phyloP scores from a whole-genome alignment of 2,797 vertebrate genomes.

The Alosa sapidissima region DNA sequence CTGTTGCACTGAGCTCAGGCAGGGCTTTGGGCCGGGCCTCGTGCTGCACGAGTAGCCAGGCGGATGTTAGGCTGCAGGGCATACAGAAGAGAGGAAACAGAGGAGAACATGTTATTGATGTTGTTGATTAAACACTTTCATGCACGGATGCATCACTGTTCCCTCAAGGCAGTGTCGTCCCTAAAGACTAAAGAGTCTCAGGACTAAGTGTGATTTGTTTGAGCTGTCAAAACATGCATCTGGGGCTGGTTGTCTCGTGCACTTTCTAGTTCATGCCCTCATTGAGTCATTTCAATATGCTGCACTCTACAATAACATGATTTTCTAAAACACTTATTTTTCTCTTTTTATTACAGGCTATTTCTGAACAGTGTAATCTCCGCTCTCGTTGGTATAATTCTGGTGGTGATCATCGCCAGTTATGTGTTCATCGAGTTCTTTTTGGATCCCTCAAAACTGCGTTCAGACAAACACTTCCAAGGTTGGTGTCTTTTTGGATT shows the following conservation, averaged over 20 bases:
- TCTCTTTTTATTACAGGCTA: conserved; percentile 71
- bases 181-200: not conserved
- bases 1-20: not conserved
- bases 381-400: conserved; percentile 83
- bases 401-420: conserved; percentile 81
- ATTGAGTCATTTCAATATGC: not conserved
- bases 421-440: conserved; percentile 92
- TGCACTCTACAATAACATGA: not conserved
- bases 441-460: conserved; percentile 82
- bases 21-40: not conserved
- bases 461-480: conserved; percentile 79
- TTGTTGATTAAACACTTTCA: conserved; percentile 10
- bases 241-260: not conserved
- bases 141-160: conserved; percentile 4
- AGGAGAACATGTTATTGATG: not conserved
- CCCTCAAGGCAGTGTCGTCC: not conserved
- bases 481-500: conserved; percentile 60
- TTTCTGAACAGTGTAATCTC: conserved; percentile 92
- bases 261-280: not conserved
- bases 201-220: not conserved
- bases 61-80: not conserved
- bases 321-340: not conserved
- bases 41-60: not conserved
- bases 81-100: not conserved
- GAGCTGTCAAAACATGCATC: not conserved